Evolutionary conservation across 1,140 invertebrate genomes (phyloP).

Genomic region (Ridgeia piscesae): DNA sequence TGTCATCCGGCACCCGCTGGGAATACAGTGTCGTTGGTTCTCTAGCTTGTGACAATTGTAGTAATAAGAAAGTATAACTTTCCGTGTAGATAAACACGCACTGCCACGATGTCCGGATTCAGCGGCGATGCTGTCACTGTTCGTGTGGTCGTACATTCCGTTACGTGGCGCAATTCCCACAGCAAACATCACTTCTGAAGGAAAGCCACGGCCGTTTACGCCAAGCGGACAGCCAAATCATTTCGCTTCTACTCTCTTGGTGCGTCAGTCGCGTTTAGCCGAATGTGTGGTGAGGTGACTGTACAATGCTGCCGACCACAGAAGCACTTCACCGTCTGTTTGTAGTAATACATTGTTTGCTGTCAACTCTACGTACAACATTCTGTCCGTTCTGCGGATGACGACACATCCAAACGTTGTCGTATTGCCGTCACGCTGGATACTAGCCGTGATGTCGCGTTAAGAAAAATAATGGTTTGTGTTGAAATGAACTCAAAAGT

Average conservation of each 20-base stretch:
- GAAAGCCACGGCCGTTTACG: background rate
- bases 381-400: no score
- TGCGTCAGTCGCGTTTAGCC: background rate
- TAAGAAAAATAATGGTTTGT: no score
- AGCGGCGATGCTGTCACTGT: background rate
- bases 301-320: background rate
- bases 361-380: background rate
- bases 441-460: no score
- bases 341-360: background rate
- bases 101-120: background rate
- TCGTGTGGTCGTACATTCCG: background rate
- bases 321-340: background rate
- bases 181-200: background rate
- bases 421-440: no score
- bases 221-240: background rate
- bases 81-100: background rate
- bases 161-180: background rate
- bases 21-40: background rate
- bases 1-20: background rate
- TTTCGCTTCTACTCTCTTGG: background rate
- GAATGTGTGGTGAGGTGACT: background rate
- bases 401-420: no score
- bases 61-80: background rate
- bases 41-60: background rate
- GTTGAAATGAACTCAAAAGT: no score